Base-by-base conservation (phyloP, 2,113 vertebrate genomes). In the Centropus unirufus region DNA sequence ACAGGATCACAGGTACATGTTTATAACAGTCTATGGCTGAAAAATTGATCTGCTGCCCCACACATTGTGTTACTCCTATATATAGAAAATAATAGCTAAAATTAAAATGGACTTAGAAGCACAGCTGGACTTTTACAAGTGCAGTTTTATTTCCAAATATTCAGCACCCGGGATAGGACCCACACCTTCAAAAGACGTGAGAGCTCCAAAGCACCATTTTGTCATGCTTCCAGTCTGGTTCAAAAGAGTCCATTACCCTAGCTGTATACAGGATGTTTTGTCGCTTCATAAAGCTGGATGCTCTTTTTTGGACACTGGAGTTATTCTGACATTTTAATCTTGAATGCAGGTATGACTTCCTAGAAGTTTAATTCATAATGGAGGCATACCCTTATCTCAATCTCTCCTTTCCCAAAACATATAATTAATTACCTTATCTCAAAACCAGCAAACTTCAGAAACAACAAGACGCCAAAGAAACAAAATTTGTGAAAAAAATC, bases 181-280 rank as follows among this genome's bases (percentile, higher is more conserved):
- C 1, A 1, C 0, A 0, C 62, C 46, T 82, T 55, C 55, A 74
- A 63, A 89, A 82, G 21, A n/a, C 9, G 23, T 44, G 39, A 46
- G 14, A 44, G 29, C 7, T 68, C 66, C 76, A 82, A 69, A 78
- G 21, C 46, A 30, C 17, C 20, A 7, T 55, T 78, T 73, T 74
- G 61, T 64, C 54, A 26, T 26, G 24, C 32, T 69, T 55, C 12
- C 9, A 74, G 27, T 23, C 61, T 57, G n/a, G 32, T 57, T 79
- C 75, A 51, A 73, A 76, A n/a, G 20, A 76, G 19, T 32, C 52
- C 22, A 62, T 63, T 44, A 30, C 30, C 26, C 32, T 14, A 55
- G 24, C 36, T 49, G 11, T 49, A 74, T 14, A 86, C 29, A 75
- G 36, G 30, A 58, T 83, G 5, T 52, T 89, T 46, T 23, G 14